A percentile compares a stretch with the other conserved stretches of the same genome.
These are phyloP conservation scores for Halichoerus grypus DNA, from an alignment of 2,113 vertebrate genomes.

Conservation along the genomic window DNA sequence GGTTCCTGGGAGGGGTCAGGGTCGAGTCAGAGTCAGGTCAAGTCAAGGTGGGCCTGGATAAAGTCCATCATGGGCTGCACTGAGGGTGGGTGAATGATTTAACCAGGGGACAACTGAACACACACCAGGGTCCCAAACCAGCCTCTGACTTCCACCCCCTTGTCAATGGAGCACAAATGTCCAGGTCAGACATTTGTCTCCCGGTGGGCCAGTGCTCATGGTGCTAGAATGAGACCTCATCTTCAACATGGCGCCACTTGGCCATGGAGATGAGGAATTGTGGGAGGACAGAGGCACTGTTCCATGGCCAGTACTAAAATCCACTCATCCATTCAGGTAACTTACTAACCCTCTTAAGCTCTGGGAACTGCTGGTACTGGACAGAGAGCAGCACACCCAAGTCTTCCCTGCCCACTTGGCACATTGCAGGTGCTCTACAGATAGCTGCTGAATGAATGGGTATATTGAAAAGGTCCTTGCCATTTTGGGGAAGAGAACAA, in stretches of 20 bases:
- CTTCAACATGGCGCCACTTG: neutral
- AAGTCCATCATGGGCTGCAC: neutral
- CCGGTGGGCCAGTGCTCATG: rapidly evolving
- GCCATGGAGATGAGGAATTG: neutral
- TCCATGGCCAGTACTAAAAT: neutral
- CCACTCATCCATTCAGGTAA: neutral
- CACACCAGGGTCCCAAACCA: neutral
- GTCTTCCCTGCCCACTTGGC: neutral
- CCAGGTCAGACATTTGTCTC: neutral
- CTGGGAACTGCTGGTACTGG: neutral
- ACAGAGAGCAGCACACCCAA: neutral
- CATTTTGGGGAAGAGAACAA: neutral
- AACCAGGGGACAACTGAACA: neutral
- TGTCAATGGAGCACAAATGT: neutral
- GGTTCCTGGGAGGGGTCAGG: neutral
- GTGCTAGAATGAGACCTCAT: neutral
- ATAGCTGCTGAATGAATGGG: neutral
- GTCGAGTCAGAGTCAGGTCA: neutral
- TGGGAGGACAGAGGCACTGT: neutral
- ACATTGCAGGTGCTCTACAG: neutral
- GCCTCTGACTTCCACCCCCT: neutral
- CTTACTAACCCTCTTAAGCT: neutral
- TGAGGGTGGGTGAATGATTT: neutral
- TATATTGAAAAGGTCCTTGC: too few relatives aligned
- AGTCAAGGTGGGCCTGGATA: neutral